A percentile compares a stretch with the other conserved stretches of the same genome.
Evolutionary conservation across 2,113 vertebrate genomes (phyloP).

Genomic region (Alethe castanea): DNA sequence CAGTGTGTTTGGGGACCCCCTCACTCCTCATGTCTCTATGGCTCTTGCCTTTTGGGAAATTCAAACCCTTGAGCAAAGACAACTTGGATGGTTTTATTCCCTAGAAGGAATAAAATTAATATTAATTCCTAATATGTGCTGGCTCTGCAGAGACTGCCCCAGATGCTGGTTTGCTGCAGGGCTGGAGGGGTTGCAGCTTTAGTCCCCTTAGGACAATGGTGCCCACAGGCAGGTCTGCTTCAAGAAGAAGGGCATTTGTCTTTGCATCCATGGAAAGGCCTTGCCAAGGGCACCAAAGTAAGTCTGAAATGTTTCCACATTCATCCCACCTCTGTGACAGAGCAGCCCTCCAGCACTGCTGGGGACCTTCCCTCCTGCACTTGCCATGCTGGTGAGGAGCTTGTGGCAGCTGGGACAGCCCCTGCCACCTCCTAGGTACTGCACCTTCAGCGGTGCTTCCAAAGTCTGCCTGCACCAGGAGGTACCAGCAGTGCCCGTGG

Average conservation of each 20-base stretch:
- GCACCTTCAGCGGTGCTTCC: neutral
- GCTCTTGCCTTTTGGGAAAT: neutral
- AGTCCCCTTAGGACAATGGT: neutral
- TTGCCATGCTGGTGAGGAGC: neutral
- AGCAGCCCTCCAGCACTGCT: neutral
- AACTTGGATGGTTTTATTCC: neutral
- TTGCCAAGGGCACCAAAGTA: neutral
- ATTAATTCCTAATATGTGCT: neutral
- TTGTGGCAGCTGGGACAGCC: neutral
- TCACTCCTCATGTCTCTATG: rapidly evolving
- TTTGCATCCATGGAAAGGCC: neutral
- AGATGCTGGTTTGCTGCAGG: neutral
- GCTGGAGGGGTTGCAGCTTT: neutral
- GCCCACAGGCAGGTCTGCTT: neutral
- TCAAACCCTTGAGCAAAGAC: neutral
- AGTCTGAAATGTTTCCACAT: rapidly evolving
- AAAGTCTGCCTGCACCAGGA: rapidly evolving
- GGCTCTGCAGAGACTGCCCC: neutral
- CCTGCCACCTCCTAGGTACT: rapidly evolving
- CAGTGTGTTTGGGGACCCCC: rapidly evolving
- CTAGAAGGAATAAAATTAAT: neutral
- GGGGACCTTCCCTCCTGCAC: neutral
- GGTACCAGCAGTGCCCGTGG: rapidly evolving
- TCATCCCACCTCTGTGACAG: rapidly evolving
- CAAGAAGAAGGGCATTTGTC: neutral